phyloP scores from a whole-genome alignment of 1,140 invertebrate genomes.

The Drosophila elegans region DNA sequence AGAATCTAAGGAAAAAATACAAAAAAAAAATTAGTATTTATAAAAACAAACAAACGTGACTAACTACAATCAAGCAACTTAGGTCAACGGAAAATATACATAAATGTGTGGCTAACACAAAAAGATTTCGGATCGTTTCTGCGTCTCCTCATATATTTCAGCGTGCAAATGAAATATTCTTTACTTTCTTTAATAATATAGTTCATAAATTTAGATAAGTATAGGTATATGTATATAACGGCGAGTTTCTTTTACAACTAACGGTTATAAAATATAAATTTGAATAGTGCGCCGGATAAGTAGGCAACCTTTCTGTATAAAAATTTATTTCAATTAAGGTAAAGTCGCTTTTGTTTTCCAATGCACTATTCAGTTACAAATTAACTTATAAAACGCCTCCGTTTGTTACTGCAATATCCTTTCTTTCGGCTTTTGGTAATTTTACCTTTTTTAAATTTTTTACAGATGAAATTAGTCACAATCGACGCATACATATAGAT shows the following conservation, averaged over 20 bases:
- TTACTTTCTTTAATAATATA: slow-evolving; percentile 7
- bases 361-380: slow-evolving; percentile 18
- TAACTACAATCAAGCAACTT: slow-evolving; percentile 77
- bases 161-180: slow-evolving; percentile 68
- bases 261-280: slow-evolving; percentile 14
- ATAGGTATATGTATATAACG: slow-evolving; percentile 13
- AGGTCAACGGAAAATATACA: slow-evolving; percentile 52
- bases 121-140: slow-evolving; percentile 14
- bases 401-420: slow-evolving; percentile 35
- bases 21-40: slow-evolving; percentile 25
- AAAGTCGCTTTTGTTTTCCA: neutral
- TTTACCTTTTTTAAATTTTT: slow-evolving; percentile 19
- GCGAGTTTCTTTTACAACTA: slow-evolving; percentile 21
- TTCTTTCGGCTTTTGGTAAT: slow-evolving; percentile 2
- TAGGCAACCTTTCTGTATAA: slow-evolving; percentile 13
- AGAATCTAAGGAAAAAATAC: slow-evolving; percentile 19
- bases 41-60: slow-evolving; percentile 55
- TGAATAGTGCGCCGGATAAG: slow-evolving; percentile 17
- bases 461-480: slow-evolving; percentile 76
- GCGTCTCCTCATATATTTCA: slow-evolving; percentile 65
- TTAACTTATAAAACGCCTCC: slow-evolving; percentile 64
- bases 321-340: neutral
- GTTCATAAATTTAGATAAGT: slow-evolving; percentile 21
- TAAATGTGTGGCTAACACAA: slow-evolving; percentile 19
- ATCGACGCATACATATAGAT: slow-evolving; percentile 65